These are phyloP conservation scores for Leptinotarsa undecemlineata DNA, from an alignment of 1,140 invertebrate species.

Conservation along the genomic window DNA sequence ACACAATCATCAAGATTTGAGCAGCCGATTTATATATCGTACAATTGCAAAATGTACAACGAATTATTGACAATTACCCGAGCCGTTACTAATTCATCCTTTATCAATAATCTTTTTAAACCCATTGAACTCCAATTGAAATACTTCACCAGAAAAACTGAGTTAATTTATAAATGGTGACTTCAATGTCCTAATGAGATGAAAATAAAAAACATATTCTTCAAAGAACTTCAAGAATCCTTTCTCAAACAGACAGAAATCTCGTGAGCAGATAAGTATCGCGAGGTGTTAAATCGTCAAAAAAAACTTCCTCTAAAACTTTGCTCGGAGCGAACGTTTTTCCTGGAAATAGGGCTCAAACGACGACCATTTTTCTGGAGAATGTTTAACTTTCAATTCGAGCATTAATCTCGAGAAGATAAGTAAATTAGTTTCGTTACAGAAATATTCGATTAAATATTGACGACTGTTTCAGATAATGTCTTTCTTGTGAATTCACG, in stretches of 20 bases:
- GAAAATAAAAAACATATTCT: neutral
- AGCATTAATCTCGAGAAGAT: neutral
- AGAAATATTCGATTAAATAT: neutral
- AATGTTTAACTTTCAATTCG: neutral
- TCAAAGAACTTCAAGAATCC: conserved; percentile 5
- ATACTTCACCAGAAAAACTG: neutral
- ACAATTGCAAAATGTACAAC: too few relatives aligned
- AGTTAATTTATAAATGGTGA: neutral
- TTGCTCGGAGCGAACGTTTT: neutral
- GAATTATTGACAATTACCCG: too few relatives aligned
- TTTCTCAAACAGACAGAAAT: conserved; percentile 1
- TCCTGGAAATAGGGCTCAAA: neutral
- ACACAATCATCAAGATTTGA: too few relatives aligned
- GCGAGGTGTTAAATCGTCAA: conserved; percentile 6
- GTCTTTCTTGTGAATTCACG: neutral
- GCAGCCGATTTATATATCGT: too few relatives aligned
- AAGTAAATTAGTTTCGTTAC: neutral
- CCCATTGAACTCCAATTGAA: neutral
- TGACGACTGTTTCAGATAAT: too few relatives aligned
- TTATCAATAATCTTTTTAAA: neutral
- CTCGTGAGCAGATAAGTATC: conserved; percentile 7
- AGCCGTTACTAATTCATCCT: neutral
- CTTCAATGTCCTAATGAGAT: neutral
- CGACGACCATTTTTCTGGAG: conserved; percentile 12
- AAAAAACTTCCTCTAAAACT: neutral